phyloP scores from a whole-genome alignment of 1,140 invertebrate genomes.

The Oreohelix idahoensis region DNA sequence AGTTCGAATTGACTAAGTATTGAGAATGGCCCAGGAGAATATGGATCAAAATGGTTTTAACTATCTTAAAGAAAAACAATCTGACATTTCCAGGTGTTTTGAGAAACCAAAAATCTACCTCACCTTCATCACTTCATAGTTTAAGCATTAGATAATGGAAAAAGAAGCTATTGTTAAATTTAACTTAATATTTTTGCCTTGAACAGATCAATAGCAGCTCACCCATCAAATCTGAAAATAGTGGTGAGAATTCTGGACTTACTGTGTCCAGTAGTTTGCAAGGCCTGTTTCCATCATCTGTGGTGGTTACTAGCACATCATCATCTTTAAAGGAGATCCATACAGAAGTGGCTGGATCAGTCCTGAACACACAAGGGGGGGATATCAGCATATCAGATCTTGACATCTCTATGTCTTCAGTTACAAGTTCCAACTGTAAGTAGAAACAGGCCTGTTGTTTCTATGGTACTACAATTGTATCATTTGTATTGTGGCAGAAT shows the following conservation, averaged over 20 bases:
- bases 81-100: too few species aligned
- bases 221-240: neutral
- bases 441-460: neutral
- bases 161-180: too few species aligned
- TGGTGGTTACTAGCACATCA: neutral
- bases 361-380: neutral
- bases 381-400: slow-evolving; percentile 30
- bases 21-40: too few species aligned
- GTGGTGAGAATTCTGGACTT: neutral
- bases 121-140: too few species aligned
- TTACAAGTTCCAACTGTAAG: slow-evolving; percentile 17
- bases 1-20: too few species aligned
- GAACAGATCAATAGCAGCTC: neutral
- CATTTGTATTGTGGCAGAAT: too few species aligned
- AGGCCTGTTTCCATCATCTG: neutral
- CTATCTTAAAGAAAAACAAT: too few species aligned
- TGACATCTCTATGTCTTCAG: slow-evolving; percentile 21
- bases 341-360: neutral
- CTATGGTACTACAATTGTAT: too few species aligned
- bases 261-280: neutral
- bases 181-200: neutral
- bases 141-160: too few species aligned
- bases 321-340: neutral
- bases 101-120: too few species aligned
- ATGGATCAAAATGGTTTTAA: too few species aligned